Evolutionary conservation across 2,888 invertebrate species (phyloP), one percentile per base, ranked within the genome.

Genomic region (Scelioninae gen. 1): DNA sequence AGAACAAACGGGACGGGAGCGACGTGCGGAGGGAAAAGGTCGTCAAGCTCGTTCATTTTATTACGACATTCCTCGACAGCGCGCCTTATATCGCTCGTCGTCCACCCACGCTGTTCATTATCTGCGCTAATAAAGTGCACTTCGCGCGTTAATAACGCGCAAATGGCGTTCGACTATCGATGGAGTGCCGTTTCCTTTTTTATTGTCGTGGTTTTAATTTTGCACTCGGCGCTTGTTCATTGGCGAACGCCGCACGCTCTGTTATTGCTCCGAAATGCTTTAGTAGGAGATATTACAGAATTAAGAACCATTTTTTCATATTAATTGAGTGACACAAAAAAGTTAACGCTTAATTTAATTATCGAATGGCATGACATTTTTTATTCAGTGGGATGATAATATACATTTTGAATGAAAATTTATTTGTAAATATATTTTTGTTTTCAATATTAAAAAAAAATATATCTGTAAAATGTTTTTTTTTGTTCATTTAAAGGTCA

Each of bases 1-100:
- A 45, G 68, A 80, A 62, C 68, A 45, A 80, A 43, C 43, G 76
- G 86, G 78, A 58, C 83, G 49, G 83, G 87, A 83, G 83, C 23
- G 55, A 31, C n/a, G 15, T 11, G 40, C 0, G 31, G 38, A 43
- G 81, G 58, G 83, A 81, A 77, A 82, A 82, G 86, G 86, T 88
- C 89, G 88, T 88, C 88, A 87, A 88, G 88, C 88, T 86, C 87
- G 87, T 89, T 87, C 89, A 89, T 91, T 91, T 90, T 91, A 90
- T 90, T 91, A 89, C 87, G 88, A 87, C 90, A 89, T 91, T 78
- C 51, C 65, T 65, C 71, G 32, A 10, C 69, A 16, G 16, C 89
- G 88, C 89, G 89, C 89, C 89, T 89, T 89, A 89, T 89, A 89
- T 89, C 89, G 88, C 88, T 45, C 56, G 38, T 90, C 89, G 88